These are phyloP conservation scores for Meta bourneti DNA, from an alignment of 2,888 invertebrate genomes.

Conservation along the genomic window DNA sequence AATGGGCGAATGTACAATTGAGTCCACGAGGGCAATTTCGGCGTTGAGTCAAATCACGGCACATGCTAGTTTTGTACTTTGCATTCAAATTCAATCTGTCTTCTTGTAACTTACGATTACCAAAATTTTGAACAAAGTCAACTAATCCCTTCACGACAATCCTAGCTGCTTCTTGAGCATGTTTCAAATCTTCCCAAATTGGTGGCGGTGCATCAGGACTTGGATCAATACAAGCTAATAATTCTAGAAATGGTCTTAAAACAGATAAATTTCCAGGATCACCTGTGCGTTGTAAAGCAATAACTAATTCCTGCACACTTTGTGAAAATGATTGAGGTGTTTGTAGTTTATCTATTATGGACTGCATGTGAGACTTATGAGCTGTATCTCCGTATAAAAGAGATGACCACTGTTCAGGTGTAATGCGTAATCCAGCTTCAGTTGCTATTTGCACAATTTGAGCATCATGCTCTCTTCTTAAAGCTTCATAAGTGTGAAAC, in stretches of 20 bases:
- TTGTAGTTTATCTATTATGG: conserved; percentile 86
- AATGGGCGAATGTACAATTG: conserved; percentile 95
- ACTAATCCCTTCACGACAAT: conserved; percentile 88
- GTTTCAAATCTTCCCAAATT: conserved; percentile 81
- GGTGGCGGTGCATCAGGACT: conserved; percentile 83
- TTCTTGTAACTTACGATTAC: conserved; percentile 83
- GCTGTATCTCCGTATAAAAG: conserved; percentile 95
- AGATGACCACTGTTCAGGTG: conserved; percentile 99
- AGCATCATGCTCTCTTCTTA: conserved; percentile 97
- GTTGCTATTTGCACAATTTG: conserved; percentile 99
- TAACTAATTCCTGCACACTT: conserved; percentile 93
- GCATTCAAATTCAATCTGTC: conserved; percentile 82
- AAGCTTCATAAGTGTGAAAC: conserved; percentile 94
- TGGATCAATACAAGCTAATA: conserved; percentile 92
- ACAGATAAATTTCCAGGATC: conserved; percentile 91
- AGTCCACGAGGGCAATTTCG: conserved; percentile 92
- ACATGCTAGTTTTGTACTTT: conserved; percentile 95
- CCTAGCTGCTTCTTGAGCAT: conserved; percentile 80
- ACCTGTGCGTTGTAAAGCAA: conserved; percentile 92
- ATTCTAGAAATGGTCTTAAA: conserved; percentile 89
- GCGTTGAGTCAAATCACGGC: conserved; percentile 89
- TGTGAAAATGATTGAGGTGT: conserved; percentile 94
- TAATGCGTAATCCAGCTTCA: conserved; percentile 96
- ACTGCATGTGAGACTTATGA: conserved; percentile 98
- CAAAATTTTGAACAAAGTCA: conserved; percentile 88